A percentile compares a stretch with the other conserved stretches of the same genome.
Evolutionary conservation across 2,113 vertebrate species (phyloP).

Genomic region (Galeopterus variegatus): DNA sequence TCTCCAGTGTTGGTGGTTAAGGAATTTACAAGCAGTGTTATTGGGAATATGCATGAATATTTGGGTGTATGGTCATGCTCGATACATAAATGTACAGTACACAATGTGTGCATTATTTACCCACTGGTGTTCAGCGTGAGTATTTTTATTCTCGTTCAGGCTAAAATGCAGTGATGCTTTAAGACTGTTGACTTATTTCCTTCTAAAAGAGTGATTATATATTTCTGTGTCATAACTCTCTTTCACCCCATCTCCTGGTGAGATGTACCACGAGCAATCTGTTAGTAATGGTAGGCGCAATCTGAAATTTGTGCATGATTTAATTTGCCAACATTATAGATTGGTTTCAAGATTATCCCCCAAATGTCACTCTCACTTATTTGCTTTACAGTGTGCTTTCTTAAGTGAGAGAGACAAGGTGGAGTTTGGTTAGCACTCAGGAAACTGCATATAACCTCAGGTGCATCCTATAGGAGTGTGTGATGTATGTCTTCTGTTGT

Average conservation of each 20-base stretch:
- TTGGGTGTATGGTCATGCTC: background rate
- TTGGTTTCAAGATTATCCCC: background rate
- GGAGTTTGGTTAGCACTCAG: background rate
- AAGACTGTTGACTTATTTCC: background rate
- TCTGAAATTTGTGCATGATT: background rate
- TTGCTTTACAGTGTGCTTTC: background rate
- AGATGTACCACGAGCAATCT: background rate
- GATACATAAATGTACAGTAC: background rate
- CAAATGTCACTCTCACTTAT: background rate
- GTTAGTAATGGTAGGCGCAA: background rate
- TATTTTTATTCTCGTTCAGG: background rate
- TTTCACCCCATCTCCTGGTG: background rate
- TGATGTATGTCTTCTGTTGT: background rate
- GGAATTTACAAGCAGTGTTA: slow-evolving; percentile 63
- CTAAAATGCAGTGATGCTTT: background rate
- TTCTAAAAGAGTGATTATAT: background rate
- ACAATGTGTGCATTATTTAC: background rate
- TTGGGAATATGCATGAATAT: slow-evolving; percentile 13
- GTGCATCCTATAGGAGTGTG: background rate
- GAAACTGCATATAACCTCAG: background rate
- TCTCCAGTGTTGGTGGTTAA: background rate
- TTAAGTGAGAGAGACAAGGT: background rate
- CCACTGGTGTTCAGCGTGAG: background rate
- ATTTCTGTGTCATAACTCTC: background rate
- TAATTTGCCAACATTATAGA: background rate